Evolutionary conservation across 2,797 vertebrate genomes (phyloP).

Genomic region (Syngnathus rostellatus): DNA sequence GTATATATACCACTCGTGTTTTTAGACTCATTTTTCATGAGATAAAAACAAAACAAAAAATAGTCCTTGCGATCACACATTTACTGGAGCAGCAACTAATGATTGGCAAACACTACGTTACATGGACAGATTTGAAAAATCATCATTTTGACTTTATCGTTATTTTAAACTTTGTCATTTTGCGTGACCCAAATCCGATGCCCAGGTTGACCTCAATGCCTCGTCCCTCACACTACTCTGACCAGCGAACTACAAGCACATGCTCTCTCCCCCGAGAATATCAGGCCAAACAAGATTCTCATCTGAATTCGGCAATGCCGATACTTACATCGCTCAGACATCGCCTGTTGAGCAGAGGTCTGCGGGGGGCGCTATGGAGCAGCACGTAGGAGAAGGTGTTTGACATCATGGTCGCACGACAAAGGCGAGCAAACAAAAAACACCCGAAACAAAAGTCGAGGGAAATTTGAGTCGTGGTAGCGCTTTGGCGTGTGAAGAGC

Average conservation of each 20-base stretch:
- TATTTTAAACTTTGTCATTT: background rate
- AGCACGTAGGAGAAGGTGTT: constrained; percentile 36
- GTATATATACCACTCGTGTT: background rate
- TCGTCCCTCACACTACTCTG: background rate
- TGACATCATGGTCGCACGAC: constrained; percentile 43
- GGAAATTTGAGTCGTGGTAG: constrained; percentile 6
- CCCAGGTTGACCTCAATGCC: background rate
- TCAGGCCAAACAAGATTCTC: background rate
- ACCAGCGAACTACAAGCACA: background rate
- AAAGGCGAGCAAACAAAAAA: constrained; percentile 9
- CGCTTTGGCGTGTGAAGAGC: constrained; percentile 10
- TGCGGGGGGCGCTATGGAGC: constrained; percentile 38
- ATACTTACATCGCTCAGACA: constrained; percentile 70
- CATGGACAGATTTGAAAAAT: background rate
- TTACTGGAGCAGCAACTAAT: background rate
- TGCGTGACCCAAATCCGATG: background rate
- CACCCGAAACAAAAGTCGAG: background rate
- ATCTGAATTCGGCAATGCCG: background rate
- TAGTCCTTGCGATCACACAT: background rate
- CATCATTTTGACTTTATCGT: background rate
- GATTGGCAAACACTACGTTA: background rate
- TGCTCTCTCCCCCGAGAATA: background rate
- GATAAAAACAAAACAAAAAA: background rate
- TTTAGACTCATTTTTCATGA: background rate
- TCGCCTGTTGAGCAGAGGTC: constrained; percentile 50